Base-by-base conservation (phyloP, 2,797 vertebrate species). In the Eleutherodactylus coqui region DNA sequence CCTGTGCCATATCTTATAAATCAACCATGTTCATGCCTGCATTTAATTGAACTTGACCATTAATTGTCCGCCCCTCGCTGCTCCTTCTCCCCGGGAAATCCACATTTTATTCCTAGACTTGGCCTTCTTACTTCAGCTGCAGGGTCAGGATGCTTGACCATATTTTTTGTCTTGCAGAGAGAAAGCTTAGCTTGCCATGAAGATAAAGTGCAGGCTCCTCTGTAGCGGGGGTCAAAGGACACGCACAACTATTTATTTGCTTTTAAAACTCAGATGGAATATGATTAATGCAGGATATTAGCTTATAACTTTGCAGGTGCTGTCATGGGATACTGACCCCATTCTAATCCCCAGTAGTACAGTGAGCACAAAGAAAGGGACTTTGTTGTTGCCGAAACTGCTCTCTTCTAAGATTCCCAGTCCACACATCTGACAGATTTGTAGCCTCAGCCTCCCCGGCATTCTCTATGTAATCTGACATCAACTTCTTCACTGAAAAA, bases 241-340 rank as follows among this genome's bases (percentile, higher is more conserved):
- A 89, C 64, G 38, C 49, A 92, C 85, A 92, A 90, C 91, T 94
- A 91, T 94, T 93, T 92, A 90, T 91, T 94, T 94, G 91, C 93
- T 92, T 92, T 94, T 91, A 88, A 92, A 94, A 87, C 90, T 76
- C 36, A 92, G 90, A 92, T 84, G 89, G 92, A 86, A 87, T 93
- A 93, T 94, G 93, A 95, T 94, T 94, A 94, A 94, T 93, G 91
- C 86, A 62, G 87, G 91, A 91, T 92, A 90, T 92, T 91, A 92
- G 91, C 90, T 91, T 87, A 89, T 89, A 91, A 91, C 88, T 51
- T 49, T 84, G 92, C 93, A 94, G 94, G 94, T 94, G 93, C 84
- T 1, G 91, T 91, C 82, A 21, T 87, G 91, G 89, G 90, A 93
- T 90, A 90, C 86, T 94, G 93, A 94, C 92, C 93, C 90, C 64